Evolutionary conservation across 2,888 invertebrate species (phyloP), one percentile per base, ranked within the genome.

Genomic region (Rotaria macrura): DNA sequence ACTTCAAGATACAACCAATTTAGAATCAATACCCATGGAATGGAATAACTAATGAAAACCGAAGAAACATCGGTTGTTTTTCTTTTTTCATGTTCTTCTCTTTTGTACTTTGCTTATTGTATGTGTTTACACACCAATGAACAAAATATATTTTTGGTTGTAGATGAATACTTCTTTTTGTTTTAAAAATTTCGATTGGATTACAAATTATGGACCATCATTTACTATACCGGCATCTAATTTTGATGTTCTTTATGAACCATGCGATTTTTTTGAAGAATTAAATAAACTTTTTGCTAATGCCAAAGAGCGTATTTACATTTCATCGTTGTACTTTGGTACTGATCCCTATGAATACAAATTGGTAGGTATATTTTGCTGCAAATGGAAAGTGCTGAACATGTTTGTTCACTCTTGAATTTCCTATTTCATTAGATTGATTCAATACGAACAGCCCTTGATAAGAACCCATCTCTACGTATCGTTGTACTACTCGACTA

Each of bases 1-100:
- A 99, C 92, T 99, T 99, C 92, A 99, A 99, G 91, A 99, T 99
- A 91, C 99, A 99, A 91, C 99, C 99, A 84, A 99, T 99, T 92
- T 99, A 96, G 94, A 5, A 49, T 49, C 14, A 49, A 49, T 49
- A 49, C 14, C 49, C n/a, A n/a, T 49, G 14, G 14, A 49, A 49
- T 14, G 3, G 49, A 49, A 9, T 49, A 49, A n/a, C n/a, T n/a
- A n/a, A n/a, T n/a, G n/a, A n/a, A n/a, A n/a, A n/a, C n/a, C n/a
- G n/a, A n/a, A n/a, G n/a, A n/a, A 49, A 49, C 49, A 17, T 49
- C 17, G 17, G 17, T 14, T 49, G 49, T 49, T 5, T 49, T 12
- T 49, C 10, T 10, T 43, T 49, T 17, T 14, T 14, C 17, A 49
- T 14, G 49, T 49, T 12, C 17, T n/a, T 29, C n/a, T 65, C 10